Conservation (phyloP, 2,113 vertebrate genomes). For the Anolis carolinensis region DNA sequence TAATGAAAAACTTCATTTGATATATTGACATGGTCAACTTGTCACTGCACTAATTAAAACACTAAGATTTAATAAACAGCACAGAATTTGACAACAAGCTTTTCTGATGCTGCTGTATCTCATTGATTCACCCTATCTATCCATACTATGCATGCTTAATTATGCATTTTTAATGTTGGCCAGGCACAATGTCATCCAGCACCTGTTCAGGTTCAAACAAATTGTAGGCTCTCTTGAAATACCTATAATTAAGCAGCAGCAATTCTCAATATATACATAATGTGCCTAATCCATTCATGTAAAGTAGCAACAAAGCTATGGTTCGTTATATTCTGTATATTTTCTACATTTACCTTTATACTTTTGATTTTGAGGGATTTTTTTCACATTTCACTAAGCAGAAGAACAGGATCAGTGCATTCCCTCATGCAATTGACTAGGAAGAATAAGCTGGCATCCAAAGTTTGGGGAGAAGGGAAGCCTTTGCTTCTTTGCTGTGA, state of each 20-base stretch:
- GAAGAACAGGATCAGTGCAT: neutral
- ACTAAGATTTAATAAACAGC: neutral
- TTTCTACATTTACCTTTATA: neutral
- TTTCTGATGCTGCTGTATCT: neutral
- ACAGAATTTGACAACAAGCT: neutral
- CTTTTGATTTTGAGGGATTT: too few species aligned
- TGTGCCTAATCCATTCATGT: neutral
- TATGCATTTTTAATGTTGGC: constrained; percentile 11
- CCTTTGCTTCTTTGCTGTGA: neutral
- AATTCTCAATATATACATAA: neutral
- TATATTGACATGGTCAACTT: neutral
- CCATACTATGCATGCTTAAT: neutral
- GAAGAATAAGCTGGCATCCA: neutral
- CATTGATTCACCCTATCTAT: neutral
- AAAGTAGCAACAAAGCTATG: neutral
- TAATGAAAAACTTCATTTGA: neutral
- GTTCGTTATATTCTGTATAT: too few species aligned
- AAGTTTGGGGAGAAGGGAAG: neutral
- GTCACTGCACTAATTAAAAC: neutral
- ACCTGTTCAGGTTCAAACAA: neutral
- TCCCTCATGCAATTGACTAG: neutral
- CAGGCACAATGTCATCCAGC: neutral
- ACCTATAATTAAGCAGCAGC: neutral
- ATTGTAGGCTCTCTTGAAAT: neutral
- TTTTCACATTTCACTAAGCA: neutral